Percentiles rank a stretch among this genome's conserved stretches.
These are phyloP conservation scores for Propithecus coquereli DNA, from an alignment of 2,113 vertebrate species.

Conservation along the genomic window DNA sequence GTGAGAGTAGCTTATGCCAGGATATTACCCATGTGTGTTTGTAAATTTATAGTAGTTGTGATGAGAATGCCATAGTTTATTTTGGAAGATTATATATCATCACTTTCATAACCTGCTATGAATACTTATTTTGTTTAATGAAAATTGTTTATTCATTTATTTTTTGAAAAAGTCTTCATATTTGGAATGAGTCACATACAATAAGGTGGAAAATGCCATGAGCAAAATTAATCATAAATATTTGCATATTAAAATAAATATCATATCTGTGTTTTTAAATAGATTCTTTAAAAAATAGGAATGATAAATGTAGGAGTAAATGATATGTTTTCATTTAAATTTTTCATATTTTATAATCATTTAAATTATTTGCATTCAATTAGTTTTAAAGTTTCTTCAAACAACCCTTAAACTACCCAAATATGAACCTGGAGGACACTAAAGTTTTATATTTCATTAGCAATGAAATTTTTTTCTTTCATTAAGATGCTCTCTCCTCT, in stretches of 20 bases:
- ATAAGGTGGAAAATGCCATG: neutral
- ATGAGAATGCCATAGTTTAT: neutral
- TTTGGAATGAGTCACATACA: neutral
- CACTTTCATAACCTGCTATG: neutral
- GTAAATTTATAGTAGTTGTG: neutral
- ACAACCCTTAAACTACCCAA: neutral
- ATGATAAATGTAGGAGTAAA: neutral
- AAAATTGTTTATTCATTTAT: neutral
- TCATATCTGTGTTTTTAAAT: neutral
- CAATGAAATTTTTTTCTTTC: neutral
- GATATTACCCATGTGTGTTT: neutral
- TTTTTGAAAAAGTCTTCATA: neutral
- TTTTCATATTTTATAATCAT: neutral
- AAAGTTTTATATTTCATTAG: neutral
- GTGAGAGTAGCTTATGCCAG: neutral
- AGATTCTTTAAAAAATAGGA: neutral
- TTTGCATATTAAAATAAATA: neutral
- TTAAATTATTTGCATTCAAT: slow-evolving; percentile 1
- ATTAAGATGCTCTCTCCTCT: neutral
- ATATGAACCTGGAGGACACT: neutral
- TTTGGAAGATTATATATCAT: neutral
- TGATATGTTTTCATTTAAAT: neutral
- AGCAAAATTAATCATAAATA: slow-evolving; percentile 40
- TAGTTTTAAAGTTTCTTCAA: neutral
- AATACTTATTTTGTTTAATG: neutral